Evolutionary conservation across 2,113 vertebrate species (phyloP), one percentile per base, ranked within the genome.

Genomic region (Emydura subglobosa): DNA sequence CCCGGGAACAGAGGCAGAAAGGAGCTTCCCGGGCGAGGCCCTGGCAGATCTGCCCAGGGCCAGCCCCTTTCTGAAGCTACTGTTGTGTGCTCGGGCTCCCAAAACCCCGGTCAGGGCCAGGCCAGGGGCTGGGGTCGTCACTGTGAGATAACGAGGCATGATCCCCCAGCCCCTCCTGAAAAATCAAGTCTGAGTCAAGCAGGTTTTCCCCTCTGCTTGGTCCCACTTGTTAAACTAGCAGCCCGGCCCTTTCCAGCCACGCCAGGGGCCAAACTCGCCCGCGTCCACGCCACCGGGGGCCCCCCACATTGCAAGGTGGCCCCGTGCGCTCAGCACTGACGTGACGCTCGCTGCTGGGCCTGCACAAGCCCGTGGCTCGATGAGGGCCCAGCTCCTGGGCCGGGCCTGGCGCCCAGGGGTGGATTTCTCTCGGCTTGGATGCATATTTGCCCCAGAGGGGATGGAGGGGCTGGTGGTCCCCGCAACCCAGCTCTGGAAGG

Each of bases 331-430:
- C 39, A 76, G 57, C 10, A 17, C 57, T 27, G 10, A 27, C 57
- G 25, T 27, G 57, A 27, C 10, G 57, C 57, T 59, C 27, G 16
- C 95, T 92, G 91, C 92, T 90, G 92, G 82, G 54, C 72, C 95
- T 87, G 96, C 94, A 95, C 90, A 92, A 87, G 88, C 96, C 91
- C 3, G 87, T 92, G 87, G 86, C 89, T 61, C 89, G 74, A 92
- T 89, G 81, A 90, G 89, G 31, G 91, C 92, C 84, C 59, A 79
- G 95, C 22, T 44, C 39, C 44, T 22, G 97, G 91, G 42, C 85
- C 2, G 78, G 95, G 97, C 34, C 61, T n/a, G 17, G 61, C 9
- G 34, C 61, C 61, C 6, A 2, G 16, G 61, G 4, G 8, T 68
- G 65, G 65, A 68, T 68, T 68, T 68, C 65, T 39, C 34, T 65